These are phyloP conservation scores for Lampris incognitus DNA, from an alignment of 2,113 vertebrate genomes.

Conservation along the genomic window DNA sequence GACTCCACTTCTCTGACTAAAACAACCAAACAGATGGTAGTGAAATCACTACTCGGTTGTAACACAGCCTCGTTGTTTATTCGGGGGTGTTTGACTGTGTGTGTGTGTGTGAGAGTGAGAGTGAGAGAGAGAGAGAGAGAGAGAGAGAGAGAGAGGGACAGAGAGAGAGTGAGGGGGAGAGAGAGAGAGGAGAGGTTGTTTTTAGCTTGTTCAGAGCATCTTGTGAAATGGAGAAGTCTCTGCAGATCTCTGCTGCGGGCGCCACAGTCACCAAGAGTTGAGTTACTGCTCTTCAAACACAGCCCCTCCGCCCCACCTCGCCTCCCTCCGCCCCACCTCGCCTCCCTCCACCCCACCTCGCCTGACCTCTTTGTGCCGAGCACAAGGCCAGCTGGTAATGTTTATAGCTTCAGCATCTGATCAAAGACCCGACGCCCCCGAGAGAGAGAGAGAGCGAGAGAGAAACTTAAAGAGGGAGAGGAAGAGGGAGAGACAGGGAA, in stretches of 20 bases:
- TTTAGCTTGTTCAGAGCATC: slow-evolving; percentile 72
- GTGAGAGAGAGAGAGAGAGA: too few relatives aligned
- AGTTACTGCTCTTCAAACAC: slow-evolving; percentile 70
- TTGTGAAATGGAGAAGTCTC: slow-evolving; percentile 79
- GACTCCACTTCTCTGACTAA: slow-evolving; percentile 10
- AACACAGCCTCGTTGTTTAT: slow-evolving; percentile 49
- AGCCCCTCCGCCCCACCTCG: slow-evolving; percentile 8
- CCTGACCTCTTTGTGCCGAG: slow-evolving; percentile 72
- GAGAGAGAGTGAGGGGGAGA: too few relatives aligned
- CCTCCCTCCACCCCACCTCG: slow-evolving; percentile 43
- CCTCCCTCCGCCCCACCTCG: slow-evolving; percentile 30
- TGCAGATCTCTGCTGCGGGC: slow-evolving; percentile 74
- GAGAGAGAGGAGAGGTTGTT: slow-evolving; percentile 43
- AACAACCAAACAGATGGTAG: slow-evolving; percentile 38
- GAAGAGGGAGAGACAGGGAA: slow-evolving; percentile 37
- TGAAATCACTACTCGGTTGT: slow-evolving; percentile 39
- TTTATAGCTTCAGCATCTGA: slow-evolving; percentile 77
- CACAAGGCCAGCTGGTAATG: slow-evolving; percentile 79
- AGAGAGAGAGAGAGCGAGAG: slow-evolving; percentile 26
- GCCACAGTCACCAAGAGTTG: slow-evolving; percentile 58
- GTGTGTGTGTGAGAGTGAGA: slow-evolving; percentile 23
- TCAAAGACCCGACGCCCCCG: slow-evolving; percentile 66
- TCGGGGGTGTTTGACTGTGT: slow-evolving; percentile 38
- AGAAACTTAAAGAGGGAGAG: background rate
- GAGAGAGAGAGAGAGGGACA: background rate